Evolutionary conservation across 1,140 invertebrate genomes (phyloP).

Genomic region (Grapholita molesta): DNA sequence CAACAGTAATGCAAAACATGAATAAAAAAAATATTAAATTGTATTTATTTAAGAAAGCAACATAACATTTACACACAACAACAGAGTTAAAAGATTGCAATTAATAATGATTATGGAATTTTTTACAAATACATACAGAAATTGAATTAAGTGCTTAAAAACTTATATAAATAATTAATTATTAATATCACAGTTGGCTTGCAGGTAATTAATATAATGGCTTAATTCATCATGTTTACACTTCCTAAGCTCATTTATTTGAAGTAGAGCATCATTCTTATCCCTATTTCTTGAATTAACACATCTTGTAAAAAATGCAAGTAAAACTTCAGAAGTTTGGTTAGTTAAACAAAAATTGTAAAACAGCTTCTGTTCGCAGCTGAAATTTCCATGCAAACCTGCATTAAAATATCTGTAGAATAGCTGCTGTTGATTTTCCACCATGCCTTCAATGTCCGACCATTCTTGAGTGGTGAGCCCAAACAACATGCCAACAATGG

Average conservation of each 20-base stretch:
- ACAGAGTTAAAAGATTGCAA: too few relatives aligned
- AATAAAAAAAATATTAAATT: too few relatives aligned
- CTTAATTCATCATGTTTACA: slow-evolving; percentile 46
- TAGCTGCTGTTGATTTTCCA: slow-evolving; percentile 44
- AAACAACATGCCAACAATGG: slow-evolving; percentile 50
- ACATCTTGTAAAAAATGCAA: slow-evolving; percentile 49
- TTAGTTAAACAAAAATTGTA: slow-evolving; percentile 63
- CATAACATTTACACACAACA: too few relatives aligned
- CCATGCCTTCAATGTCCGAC: slow-evolving; percentile 58
- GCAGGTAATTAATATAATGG: slow-evolving; percentile 46
- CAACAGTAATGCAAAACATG: too few relatives aligned
- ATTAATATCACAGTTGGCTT: slow-evolving; percentile 21
- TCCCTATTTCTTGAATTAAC: slow-evolving; percentile 56
- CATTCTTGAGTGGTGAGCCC: slow-evolving; percentile 52
- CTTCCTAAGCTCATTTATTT: slow-evolving; percentile 49
- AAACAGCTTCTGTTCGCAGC: slow-evolving; percentile 61
- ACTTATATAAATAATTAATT: background rate
- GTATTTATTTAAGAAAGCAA: too few relatives aligned
- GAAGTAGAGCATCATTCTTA: slow-evolving; percentile 51
- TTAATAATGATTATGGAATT: too few relatives aligned
- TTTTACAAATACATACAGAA: too few relatives aligned
- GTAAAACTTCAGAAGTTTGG: slow-evolving; percentile 48
- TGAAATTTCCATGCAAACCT: slow-evolving; percentile 51
- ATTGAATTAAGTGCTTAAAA: too few relatives aligned
- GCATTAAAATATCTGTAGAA: slow-evolving; percentile 68